A percentile compares a stretch with the other conserved stretches of the same genome.
Evolutionary conservation across 2,888 invertebrate species (phyloP).

Genomic region (Archips crataeganus): DNA sequence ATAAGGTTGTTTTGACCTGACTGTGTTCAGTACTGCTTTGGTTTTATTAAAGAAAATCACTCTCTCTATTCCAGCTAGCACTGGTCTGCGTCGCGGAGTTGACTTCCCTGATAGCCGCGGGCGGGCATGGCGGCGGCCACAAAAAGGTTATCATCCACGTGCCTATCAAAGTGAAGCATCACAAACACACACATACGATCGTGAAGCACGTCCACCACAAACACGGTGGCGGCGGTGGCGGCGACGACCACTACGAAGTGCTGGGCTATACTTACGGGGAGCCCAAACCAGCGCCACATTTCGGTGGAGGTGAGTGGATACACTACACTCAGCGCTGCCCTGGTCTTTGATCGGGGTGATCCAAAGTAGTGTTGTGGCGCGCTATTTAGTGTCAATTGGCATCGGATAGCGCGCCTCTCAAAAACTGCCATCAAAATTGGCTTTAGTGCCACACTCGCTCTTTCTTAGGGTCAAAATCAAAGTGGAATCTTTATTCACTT

Average conservation of each 20-base stretch:
- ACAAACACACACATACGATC: conserved; percentile 92
- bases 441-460: too few relatives aligned
- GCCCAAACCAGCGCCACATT: conserved; percentile 83
- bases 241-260: conserved; percentile 88
- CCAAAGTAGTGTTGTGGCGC: too few relatives aligned
- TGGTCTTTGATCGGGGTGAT: neutral
- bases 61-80: conserved; percentile 64
- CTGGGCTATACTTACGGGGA: conserved; percentile 89
- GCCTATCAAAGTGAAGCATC: conserved; percentile 90
- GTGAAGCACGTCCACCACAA: conserved; percentile 90
- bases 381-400: too few relatives aligned
- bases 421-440: neutral
- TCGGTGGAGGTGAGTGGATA: conserved; percentile 69
- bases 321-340: too few relatives aligned
- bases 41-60: conserved; percentile 11
- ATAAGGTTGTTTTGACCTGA: too few relatives aligned
- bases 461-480: too few relatives aligned
- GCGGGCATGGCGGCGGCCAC: conserved; percentile 85
- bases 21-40: neutral
- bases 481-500: too few relatives aligned
- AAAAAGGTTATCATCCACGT: conserved; percentile 93
- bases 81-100: conserved; percentile 72
- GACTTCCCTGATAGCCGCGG: conserved; percentile 67
- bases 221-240: conserved; percentile 82
- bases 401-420: too few relatives aligned